phyloP scores from a whole-genome alignment of 2,888 invertebrate species.

The Hemicrepidius hirtus region DNA sequence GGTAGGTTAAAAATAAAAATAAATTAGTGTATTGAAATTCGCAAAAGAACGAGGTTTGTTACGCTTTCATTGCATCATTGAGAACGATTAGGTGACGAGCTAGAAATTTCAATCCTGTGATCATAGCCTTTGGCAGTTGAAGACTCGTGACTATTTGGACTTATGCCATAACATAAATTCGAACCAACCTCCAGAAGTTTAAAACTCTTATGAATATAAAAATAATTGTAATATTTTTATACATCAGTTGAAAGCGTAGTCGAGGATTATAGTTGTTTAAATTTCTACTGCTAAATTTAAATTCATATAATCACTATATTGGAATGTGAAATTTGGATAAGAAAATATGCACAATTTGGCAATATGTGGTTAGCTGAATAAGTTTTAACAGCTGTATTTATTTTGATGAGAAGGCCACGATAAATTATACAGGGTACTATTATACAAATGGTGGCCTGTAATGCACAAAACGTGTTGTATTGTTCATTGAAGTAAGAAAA shows the following conservation, averaged over 20 bases:
- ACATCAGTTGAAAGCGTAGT: conserved; percentile 53
- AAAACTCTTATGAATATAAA: conserved; percentile 22
- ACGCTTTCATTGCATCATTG: not conserved
- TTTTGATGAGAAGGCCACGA: too few relatives aligned
- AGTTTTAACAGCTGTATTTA: too few relatives aligned
- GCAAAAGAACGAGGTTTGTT: not conserved
- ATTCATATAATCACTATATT: not conserved
- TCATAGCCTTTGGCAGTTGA: conserved; percentile 28
- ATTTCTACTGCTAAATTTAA: not conserved
- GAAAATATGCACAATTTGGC: too few relatives aligned
- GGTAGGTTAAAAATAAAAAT: too few relatives aligned
- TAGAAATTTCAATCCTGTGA: conserved; percentile 35
- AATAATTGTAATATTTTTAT: conserved; percentile 31
- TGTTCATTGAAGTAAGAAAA: too few relatives aligned
- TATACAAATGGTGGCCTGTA: too few relatives aligned
- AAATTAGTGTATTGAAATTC: not conserved
- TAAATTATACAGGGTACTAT: too few relatives aligned
- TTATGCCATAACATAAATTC: conserved; percentile 36
- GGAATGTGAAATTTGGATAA: too few relatives aligned
- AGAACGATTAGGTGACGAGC: not conserved
- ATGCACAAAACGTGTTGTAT: too few relatives aligned
- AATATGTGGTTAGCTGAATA: too few relatives aligned
- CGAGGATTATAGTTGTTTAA: conserved; percentile 14
- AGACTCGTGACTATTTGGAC: conserved; percentile 35
- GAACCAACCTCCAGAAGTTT: conserved; percentile 23